Percentiles rank a stretch among this genome's conserved stretches.
Conservation (phyloP, 1,140 invertebrate species). For the Anoplophora glabripennis region DNA sequence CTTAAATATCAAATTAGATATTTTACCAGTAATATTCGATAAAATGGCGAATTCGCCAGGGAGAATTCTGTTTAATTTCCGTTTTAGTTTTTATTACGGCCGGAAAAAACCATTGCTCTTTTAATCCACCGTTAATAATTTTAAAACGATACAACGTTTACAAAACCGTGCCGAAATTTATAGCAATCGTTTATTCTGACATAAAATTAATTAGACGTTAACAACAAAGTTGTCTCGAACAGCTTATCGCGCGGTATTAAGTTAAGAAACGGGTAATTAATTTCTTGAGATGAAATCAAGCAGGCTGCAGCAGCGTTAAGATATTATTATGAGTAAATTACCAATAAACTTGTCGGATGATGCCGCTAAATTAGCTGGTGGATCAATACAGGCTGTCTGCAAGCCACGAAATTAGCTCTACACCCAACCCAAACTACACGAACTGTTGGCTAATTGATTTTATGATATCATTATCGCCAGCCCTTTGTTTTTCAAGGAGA, state of each 20-base stretch:
- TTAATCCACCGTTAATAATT: no score
- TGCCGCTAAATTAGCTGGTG: conserved; percentile 33
- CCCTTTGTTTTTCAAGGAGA: not conserved
- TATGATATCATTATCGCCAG: conserved; percentile 19
- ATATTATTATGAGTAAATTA: conserved; percentile 42
- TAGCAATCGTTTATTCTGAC: not conserved
- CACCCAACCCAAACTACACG: conserved; percentile 5
- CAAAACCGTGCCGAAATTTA: not conserved
- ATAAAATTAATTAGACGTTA: conserved; percentile 18
- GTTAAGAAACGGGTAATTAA: conserved; percentile 32
- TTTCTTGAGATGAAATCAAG: conserved; percentile 30
- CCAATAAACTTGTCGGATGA: conserved; percentile 41
- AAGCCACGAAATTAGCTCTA: conserved; percentile 17
- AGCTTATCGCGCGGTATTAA: conserved; percentile 22
- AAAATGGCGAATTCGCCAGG: no score
- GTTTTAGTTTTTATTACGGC: no score
- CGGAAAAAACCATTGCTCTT: no score
- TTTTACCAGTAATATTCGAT: no score
- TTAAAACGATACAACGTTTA: no score
- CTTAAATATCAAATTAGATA: no score
- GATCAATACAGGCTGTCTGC: conserved; percentile 24
- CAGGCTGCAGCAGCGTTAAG: conserved; percentile 20
- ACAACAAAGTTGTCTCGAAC: conserved; percentile 2
- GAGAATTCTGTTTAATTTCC: no score
- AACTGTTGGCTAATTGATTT: conserved; percentile 19